phyloP scores from a whole-genome alignment of 1,140 invertebrate genomes.

The Ostrea denselamellosa region DNA sequence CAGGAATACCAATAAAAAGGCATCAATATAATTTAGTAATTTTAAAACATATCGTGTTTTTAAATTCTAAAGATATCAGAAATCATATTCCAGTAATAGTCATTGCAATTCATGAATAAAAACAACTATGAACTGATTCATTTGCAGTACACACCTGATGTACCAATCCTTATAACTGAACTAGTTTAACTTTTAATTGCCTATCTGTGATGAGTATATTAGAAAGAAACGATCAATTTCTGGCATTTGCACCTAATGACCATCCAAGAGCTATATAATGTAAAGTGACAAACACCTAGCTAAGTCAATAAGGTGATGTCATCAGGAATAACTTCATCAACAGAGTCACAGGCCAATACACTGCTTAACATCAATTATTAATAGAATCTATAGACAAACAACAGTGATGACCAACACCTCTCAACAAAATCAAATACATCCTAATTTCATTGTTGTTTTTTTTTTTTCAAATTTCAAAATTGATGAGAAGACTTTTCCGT shows the following conservation, averaged over 20 bases:
- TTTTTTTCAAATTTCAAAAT: too few relatives aligned
- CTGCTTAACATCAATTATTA: not conserved
- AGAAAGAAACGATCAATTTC: not conserved
- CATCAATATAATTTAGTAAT: not conserved
- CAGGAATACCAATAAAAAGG: not conserved
- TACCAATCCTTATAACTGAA: conserved; percentile 4
- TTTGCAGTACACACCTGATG: not conserved
- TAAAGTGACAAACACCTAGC: conserved; percentile 18
- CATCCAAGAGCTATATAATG: not conserved
- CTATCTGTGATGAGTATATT: not conserved
- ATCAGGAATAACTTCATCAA: not conserved
- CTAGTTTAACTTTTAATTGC: not conserved
- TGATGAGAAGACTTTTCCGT: too few relatives aligned
- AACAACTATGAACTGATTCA: not conserved
- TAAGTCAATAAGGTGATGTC: not conserved
- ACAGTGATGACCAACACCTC: not conserved
- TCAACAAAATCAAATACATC: too few relatives aligned
- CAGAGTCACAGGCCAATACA: not conserved
- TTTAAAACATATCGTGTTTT: not conserved
- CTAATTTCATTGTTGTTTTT: too few relatives aligned
- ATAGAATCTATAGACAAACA: not conserved
- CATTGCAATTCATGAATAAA: not conserved
- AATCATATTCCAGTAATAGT: too few relatives aligned
- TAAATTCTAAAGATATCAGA: too few relatives aligned
- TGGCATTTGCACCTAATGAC: conserved; percentile 17